phyloP scores from a whole-genome alignment of 2,888 invertebrate species.

The Philonicus albiceps region DNA sequence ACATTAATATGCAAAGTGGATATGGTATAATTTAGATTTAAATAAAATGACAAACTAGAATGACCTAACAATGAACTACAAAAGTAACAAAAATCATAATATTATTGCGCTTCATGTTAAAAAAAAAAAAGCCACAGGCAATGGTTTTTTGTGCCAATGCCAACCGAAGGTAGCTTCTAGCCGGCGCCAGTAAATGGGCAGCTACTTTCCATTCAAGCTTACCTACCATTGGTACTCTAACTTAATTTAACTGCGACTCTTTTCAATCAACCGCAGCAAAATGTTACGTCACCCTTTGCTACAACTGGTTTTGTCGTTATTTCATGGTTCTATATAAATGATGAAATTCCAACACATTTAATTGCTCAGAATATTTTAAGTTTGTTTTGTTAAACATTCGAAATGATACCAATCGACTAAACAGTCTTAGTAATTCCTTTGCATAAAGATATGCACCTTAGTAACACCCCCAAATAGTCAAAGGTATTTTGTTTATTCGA shows the following conservation, averaged over 20 bases:
- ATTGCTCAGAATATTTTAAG: not conserved
- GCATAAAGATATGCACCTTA: not conserved
- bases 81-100: not conserved
- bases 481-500: conserved; percentile 6
- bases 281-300: not conserved
- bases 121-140: not conserved
- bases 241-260: conserved; percentile 4
- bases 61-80: not conserved
- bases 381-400: not conserved
- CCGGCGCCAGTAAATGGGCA: not conserved
- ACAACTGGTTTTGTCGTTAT: not conserved
- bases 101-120: not conserved
- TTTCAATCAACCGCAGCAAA: not conserved
- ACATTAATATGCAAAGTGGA: not conserved
- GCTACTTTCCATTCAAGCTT: not conserved
- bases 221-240: not conserved
- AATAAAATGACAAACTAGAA: not conserved
- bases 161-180: not conserved
- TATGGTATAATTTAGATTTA: not conserved
- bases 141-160: not conserved
- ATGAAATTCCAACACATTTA: not conserved
- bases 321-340: not conserved
- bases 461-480: conserved; percentile 3
- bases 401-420: conserved; percentile 1
- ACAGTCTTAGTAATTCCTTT: not conserved